Evolutionary conservation across 1,140 invertebrate species (phyloP).

Genomic region (Microplitis demolitor): DNA sequence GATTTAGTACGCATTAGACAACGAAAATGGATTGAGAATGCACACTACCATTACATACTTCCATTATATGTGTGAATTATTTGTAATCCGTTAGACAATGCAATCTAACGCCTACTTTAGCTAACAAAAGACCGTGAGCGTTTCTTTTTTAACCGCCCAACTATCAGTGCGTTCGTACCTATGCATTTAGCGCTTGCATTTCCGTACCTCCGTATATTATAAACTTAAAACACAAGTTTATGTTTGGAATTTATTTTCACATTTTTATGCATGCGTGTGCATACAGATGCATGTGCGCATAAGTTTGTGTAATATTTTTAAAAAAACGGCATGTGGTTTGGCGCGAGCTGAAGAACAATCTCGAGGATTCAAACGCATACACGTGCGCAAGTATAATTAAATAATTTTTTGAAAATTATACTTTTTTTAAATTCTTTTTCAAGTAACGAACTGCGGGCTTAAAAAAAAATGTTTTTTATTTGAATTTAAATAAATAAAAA

Average conservation of each 20-base stretch:
- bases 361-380: background rate
- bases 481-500: no score
- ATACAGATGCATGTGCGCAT: no score
- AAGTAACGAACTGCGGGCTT: no score
- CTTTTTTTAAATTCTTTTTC: no score
- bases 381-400: background rate
- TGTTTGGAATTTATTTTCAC: background rate
- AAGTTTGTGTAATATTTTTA: no score
- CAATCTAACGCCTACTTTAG: conserved; percentile 1
- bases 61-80: background rate
- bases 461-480: background rate
- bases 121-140: background rate
- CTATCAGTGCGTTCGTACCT: no score
- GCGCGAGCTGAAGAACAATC: conserved; percentile 18
- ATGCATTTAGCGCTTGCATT: background rate
- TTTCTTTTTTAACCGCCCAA: no score
- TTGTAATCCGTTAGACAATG: background rate
- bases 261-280: background rate
- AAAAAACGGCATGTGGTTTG: conserved; percentile 25
- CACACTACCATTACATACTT: background rate
- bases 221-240: background rate
- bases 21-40: conserved; percentile 1
- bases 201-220: no score
- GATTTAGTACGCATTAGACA: background rate
- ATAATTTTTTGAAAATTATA: no score